Conservation (phyloP, 2,113 vertebrate species). For the Nestor notabilis region DNA sequence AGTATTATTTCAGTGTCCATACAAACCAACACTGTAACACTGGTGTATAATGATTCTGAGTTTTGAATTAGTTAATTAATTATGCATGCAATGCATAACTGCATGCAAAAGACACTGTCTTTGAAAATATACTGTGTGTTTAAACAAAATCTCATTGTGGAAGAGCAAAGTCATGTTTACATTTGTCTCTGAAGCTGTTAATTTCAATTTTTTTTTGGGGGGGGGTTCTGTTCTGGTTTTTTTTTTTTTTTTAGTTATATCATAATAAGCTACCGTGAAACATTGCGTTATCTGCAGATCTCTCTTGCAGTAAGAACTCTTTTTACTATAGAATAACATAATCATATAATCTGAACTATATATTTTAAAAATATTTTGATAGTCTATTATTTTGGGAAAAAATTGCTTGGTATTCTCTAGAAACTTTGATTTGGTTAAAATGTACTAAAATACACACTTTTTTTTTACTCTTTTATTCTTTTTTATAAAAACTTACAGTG, state of each 20-base stretch:
- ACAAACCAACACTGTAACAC: neutral
- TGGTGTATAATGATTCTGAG: neutral
- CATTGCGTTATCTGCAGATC: neutral
- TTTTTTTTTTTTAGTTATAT: neutral
- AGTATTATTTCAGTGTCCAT: neutral
- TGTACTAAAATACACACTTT: neutral
- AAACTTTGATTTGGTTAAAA: neutral
- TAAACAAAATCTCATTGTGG: neutral
- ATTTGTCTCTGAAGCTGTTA: neutral
- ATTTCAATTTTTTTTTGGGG: neutral
- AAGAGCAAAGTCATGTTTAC: neutral
- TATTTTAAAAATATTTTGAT: neutral
- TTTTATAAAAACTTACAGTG: neutral
- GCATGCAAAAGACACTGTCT: neutral
- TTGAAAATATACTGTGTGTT: neutral
- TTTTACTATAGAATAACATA: neutral
- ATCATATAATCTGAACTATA: neutral
- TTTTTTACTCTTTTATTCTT: neutral
- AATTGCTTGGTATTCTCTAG: neutral
- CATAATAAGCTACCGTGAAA: neutral
- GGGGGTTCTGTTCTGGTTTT: too few species aligned
- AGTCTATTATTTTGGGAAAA: neutral
- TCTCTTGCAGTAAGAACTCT: neutral
- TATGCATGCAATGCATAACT: neutral
- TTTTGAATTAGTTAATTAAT: conserved; percentile 11